phyloP scores from a whole-genome alignment of 1,140 invertebrate species.

The Drosophila nannoptera region DNA sequence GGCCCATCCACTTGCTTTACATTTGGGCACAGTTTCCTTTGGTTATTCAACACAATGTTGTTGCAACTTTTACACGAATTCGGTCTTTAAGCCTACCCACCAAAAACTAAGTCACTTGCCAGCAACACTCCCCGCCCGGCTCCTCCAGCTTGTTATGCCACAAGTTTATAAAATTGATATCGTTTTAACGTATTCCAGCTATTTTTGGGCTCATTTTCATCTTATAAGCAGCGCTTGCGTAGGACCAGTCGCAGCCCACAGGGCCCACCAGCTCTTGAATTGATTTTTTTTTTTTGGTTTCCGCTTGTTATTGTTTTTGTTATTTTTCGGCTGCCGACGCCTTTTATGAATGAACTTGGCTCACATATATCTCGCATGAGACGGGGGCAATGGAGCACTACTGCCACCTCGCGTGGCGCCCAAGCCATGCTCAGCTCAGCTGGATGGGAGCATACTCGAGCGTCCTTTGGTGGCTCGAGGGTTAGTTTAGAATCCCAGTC shows the following conservation, averaged over 20 bases:
- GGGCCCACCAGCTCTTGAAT: not conserved
- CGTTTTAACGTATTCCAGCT: conserved; percentile 19
- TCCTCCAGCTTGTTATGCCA: conserved; percentile 11
- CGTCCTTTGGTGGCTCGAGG: not conserved
- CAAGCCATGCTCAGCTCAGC: not conserved
- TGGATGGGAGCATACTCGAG: not conserved
- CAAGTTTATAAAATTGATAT: conserved; percentile 23
- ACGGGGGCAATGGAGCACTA: conserved; percentile 49
- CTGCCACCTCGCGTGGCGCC: not conserved
- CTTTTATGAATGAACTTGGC: conserved; percentile 74
- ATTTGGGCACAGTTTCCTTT: conserved; percentile 41
- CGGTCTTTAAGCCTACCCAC: conserved; percentile 40
- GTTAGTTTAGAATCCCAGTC: conserved; percentile 62
- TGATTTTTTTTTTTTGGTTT: conserved; percentile 30
- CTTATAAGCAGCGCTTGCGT: conserved; percentile 36
- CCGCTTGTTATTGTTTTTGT: conserved; percentile 4
- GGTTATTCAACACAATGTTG: conserved; percentile 34
- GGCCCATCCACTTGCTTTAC: not conserved
- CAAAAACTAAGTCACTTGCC: not conserved
- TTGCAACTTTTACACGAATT: conserved; percentile 36
- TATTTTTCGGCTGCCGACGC: conserved; percentile 48
- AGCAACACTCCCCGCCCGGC: not conserved
- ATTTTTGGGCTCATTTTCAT: conserved; percentile 34
- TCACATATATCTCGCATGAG: conserved; percentile 48
- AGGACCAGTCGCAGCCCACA: conserved; percentile 17